Evolutionary conservation across 2,113 vertebrate genomes (phyloP), one percentile per base, ranked within the genome.

Genomic region (Thomomys bottae): DNA sequence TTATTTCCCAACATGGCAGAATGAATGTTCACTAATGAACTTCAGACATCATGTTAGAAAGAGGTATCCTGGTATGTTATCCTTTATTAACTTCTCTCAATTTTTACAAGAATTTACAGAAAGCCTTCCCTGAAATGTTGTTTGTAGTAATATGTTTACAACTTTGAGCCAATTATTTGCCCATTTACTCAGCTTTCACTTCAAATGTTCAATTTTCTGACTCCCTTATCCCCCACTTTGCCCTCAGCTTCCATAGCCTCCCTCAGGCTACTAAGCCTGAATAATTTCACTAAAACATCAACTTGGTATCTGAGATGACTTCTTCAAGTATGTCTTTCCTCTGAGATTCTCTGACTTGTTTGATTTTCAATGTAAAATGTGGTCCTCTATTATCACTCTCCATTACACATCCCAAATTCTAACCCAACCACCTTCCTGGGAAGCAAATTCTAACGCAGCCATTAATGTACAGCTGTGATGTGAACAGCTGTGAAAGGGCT

Each of bases 61-160:
- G 28, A 59, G 8, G 6, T 30, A 70, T 26, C 9, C 32, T 84
- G 8, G 1, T 14, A 26, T 64, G 32, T 26, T 57, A 68, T 72
- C 2, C 21, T 67, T 57, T 40, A 12, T 36, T 67, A 80, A 40
- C 17, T 30, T 42, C 12, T 92, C 21, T 49, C 10, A 49, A 57
- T 38, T 63, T 85, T 90, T 77, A 89, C 1, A 84, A 94, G 54
- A 61, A 82, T 76, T 84, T 40, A 59, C 4, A 45, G 67, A 87
- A 72, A 87, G 12, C 7, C 32, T 49, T 2, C 30, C 6, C 6
- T 14, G 54, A 83, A 86, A 36, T 64, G 32, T 68, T 8, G 3
- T 84, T 89, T 4, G 18, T 90, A 57, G 36, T 66, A 80, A 4
- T 81, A 1, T 75, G 17, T 80, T 78, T 78, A 64, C 24, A 67